Percentiles rank a stretch among this genome's conserved stretches.
Conservation (phyloP, 2,113 vertebrate genomes). For the Gorsachius goisagi region DNA sequence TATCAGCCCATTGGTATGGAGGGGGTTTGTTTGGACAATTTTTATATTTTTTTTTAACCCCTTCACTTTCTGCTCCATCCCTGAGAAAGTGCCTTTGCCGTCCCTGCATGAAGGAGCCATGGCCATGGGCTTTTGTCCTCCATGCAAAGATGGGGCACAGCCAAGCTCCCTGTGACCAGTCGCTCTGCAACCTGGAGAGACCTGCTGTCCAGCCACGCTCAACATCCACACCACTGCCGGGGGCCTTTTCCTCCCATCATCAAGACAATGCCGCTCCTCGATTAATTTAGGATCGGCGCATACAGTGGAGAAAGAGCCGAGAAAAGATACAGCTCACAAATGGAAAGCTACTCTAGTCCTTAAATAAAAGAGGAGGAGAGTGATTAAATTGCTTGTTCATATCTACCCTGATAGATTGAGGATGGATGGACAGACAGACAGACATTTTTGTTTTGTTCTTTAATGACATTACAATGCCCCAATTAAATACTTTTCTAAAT, state of each 20-base stretch:
- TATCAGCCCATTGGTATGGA: not conserved
- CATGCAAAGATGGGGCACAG: not conserved
- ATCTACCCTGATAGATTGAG: not conserved
- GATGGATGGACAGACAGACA: not conserved
- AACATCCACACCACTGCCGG: rapidly evolving
- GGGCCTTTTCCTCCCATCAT: not conserved
- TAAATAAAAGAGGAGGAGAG: not conserved
- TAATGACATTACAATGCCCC: not conserved
- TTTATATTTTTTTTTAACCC: not conserved
- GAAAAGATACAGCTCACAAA: not conserved
- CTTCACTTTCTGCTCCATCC: not conserved
- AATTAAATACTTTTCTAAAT: not conserved
- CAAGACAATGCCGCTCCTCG: rapidly evolving
- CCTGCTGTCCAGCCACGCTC: not conserved
- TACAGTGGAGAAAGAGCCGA: not conserved
- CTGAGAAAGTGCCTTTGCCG: not conserved
- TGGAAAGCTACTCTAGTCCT: not conserved
- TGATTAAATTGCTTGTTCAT: not conserved
- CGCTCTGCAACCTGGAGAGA: not conserved
- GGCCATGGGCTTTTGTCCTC: rapidly evolving
- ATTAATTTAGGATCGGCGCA: rapidly evolving
- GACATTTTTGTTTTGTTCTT: not conserved
- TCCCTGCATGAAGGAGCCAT: not conserved
- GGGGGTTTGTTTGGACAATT: not conserved
- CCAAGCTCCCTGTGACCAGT: not conserved